Percentiles rank a stretch among this genome's conserved stretches.
phyloP scores from a whole-genome alignment of 2,113 vertebrate genomes.

The Chionomys nivalis region DNA sequence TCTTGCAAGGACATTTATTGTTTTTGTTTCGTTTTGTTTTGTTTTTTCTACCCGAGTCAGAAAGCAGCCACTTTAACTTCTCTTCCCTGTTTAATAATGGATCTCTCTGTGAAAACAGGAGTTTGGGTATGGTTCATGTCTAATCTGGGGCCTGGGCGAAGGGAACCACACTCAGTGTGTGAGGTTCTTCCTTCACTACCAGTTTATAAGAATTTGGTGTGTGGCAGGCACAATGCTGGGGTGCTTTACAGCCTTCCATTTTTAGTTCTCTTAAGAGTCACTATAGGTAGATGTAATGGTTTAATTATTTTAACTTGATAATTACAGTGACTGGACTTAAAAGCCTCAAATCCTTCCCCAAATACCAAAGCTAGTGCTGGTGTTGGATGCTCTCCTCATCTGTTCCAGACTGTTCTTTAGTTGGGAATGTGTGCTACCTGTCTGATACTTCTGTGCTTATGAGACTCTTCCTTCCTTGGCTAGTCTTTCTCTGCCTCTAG shows the following conservation, averaged over 20 bases:
- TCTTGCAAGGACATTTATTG: background rate
- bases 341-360: slow-evolving; percentile 15
- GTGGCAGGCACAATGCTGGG: background rate
- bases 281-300: background rate
- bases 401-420: background rate
- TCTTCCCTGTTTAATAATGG: background rate
- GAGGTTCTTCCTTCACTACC: background rate
- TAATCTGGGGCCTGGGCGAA: background rate
- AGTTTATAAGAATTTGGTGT: slow-evolving; percentile 24
- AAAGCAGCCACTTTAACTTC: background rate
- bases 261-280: background rate
- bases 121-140: background rate
- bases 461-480: background rate
- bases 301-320: background rate
- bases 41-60: background rate
- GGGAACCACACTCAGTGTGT: too few species aligned
- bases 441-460: background rate
- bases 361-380: background rate
- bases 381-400: background rate
- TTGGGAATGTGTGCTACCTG: background rate
- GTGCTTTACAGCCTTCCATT: background rate
- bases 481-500: background rate
- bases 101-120: too few species aligned
- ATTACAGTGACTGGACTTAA: background rate
- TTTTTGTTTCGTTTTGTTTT: background rate